phyloP scores from a whole-genome alignment of 1,140 invertebrate genomes.

The Drosophila insularis region DNA sequence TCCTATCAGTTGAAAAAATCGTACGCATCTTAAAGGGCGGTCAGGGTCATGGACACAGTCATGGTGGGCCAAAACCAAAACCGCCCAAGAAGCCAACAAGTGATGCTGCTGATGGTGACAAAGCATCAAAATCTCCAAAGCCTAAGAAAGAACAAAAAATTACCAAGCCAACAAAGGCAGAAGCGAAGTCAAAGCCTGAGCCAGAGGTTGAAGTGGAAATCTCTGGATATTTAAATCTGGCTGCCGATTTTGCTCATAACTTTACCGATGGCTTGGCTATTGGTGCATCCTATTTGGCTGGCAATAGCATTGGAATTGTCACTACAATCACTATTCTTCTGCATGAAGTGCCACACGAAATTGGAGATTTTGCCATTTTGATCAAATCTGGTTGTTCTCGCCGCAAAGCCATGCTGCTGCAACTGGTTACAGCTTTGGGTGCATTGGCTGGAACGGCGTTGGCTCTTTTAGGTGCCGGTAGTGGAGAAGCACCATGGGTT shows the following conservation, averaged over 20 bases:
- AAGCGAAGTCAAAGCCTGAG: constrained; percentile 26
- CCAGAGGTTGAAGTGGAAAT: constrained; percentile 86
- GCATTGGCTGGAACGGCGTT: constrained; percentile 95
- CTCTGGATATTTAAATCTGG: constrained; percentile 95
- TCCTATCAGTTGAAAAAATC: constrained; percentile 95
- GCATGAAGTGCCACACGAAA: constrained; percentile 98
- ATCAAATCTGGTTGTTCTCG: constrained; percentile 95
- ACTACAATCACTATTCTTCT: constrained; percentile 96
- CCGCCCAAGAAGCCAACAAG: constrained; percentile 69
- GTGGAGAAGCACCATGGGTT: constrained; percentile 93
- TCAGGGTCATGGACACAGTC: constrained; percentile 83
- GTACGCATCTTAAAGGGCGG: constrained; percentile 94
- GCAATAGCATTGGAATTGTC: constrained; percentile 92
- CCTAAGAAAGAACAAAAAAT: constrained; percentile 72
- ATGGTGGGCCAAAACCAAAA: constrained; percentile 68
- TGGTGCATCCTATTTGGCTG: constrained; percentile 95
- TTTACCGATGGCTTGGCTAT: constrained; percentile 98
- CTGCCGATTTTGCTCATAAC: constrained; percentile 98
- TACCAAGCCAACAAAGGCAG: constrained; percentile 40
- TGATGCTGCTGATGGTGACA: constrained; percentile 77
- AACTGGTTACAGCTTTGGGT: constrained; percentile 96
- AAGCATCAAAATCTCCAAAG: constrained; percentile 55
- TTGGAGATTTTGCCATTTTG: constrained; percentile 98
- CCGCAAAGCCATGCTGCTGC: constrained; percentile 95
- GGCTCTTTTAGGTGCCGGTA: constrained; percentile 86